phyloP scores from a whole-genome alignment of 1,140 invertebrate species.

The Drosophila chauvacae region DNA sequence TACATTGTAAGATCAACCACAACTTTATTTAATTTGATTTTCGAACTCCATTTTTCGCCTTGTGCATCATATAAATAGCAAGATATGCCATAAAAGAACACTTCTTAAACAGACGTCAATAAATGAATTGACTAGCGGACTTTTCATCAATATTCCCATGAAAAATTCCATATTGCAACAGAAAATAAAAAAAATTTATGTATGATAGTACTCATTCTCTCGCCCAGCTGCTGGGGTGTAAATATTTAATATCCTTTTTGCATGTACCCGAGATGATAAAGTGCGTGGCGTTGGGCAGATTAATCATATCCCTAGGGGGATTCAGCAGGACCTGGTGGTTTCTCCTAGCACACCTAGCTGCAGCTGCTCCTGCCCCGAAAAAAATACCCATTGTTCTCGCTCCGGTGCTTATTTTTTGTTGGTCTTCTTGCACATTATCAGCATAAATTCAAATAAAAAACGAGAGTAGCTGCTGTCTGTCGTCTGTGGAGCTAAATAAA shows the following conservation, averaged over 20 bases:
- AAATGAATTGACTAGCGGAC: constrained; percentile 50
- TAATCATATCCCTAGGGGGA: constrained; percentile 61
- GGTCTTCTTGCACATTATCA: constrained; percentile 68
- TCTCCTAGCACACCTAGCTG: constrained; percentile 31
- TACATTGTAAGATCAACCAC: neutral
- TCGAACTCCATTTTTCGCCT: too few species aligned
- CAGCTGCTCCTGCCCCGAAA: constrained; percentile 33
- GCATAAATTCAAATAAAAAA: constrained; percentile 82
- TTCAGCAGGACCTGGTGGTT: constrained; percentile 14
- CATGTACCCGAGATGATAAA: constrained; percentile 65
- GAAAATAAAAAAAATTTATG: constrained; percentile 49
- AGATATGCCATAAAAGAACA: constrained; percentile 6
- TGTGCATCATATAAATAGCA: constrained; percentile 11
- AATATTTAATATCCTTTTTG: constrained; percentile 76
- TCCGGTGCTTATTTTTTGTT: constrained; percentile 20
- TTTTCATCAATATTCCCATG: constrained; percentile 64
- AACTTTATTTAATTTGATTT: neutral
- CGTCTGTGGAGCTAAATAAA: constrained; percentile 74
- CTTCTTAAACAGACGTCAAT: constrained; percentile 40
- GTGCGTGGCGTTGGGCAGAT: constrained; percentile 73
- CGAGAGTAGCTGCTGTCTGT: constrained; percentile 55
- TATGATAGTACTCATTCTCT: constrained; percentile 12
- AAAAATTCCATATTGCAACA: constrained; percentile 72
- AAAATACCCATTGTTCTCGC: constrained; percentile 54
- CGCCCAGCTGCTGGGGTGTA: constrained; percentile 55